A percentile compares a stretch with the other conserved stretches of the same genome.
These are phyloP conservation scores for Craniophora ligustri DNA, from an alignment of 2,888 invertebrate species.

Conservation along the genomic window DNA sequence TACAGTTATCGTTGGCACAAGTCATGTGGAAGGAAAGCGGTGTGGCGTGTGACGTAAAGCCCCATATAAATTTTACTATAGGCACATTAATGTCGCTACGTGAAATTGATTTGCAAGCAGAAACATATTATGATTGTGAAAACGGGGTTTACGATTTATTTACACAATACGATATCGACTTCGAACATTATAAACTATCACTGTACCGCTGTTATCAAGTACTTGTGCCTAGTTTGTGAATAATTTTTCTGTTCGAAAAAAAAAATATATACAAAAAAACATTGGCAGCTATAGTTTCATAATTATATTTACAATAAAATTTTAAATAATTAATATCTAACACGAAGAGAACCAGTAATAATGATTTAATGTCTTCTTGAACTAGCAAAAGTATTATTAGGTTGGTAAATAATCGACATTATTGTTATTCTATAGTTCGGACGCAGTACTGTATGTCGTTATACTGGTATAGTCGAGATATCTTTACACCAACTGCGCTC, in stretches of 20 bases:
- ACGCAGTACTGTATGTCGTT: constrained; percentile 22
- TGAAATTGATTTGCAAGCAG: constrained; percentile 88
- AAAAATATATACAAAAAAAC: constrained; percentile 22
- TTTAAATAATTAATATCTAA: constrained; percentile 4
- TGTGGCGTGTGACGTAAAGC: constrained; percentile 81
- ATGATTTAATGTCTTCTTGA: constrained; percentile 24
- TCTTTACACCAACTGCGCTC: constrained; percentile 69
- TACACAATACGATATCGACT: constrained; percentile 84
- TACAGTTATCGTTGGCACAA: constrained; percentile 74
- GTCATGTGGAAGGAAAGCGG: constrained; percentile 78
- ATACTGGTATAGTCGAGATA: constrained; percentile 51
- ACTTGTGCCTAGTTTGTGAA: constrained; percentile 53
- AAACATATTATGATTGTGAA: constrained; percentile 89
- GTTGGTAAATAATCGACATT: constrained; percentile 22
- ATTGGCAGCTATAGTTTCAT: constrained; percentile 24
- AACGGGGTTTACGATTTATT: constrained; percentile 89
- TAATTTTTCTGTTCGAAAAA: constrained; percentile 19
- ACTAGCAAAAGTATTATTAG: constrained; percentile 28
- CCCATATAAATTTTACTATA: constrained; percentile 88
- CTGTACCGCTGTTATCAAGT: constrained; percentile 65
- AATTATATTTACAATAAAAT: constrained; percentile 41
- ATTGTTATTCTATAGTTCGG: constrained; percentile 2
- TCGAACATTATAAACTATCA: constrained; percentile 82
- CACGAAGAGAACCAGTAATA: constrained; percentile 11
- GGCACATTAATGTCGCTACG: constrained; percentile 88